Evolutionary conservation across 2,888 invertebrate species (phyloP), one percentile per base, ranked within the genome.

Genomic region (Camptogramma bilineatum): DNA sequence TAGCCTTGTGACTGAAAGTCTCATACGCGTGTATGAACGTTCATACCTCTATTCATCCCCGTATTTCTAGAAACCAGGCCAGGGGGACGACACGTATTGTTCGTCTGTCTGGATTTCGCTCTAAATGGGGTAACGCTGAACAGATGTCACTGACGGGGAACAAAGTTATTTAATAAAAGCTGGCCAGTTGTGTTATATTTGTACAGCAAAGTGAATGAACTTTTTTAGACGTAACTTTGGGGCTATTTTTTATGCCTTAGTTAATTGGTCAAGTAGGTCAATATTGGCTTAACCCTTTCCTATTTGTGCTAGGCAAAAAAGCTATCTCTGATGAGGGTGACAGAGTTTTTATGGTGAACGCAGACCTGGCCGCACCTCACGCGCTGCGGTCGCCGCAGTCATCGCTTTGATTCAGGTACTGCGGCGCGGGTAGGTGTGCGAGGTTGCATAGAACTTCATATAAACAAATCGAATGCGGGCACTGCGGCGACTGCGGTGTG

Each of bases 41-140:
- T 62, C 62, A 46, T 24, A 52, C 31, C 8, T 17, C 7, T 19
- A n/a, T 10, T 1, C 31, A n/a, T 13, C 21, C 42, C 39, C 31
- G 17, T 54, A n/a, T n/a, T n/a, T 48, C 2, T 34, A 13, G 21
- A 24, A 66, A 51, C 54, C 58, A 55, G 66, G 66, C 58, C 62
- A 62, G n/a, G 16, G 52, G 62, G 57, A 52, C 52, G 52, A 16
- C 65, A 52, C 53, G 48, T 54, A 61, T 65, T 66, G 66, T 66
- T 62, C 46, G 34, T 34, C 39, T 44, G 62, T 65, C 61, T 52
- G 61, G 60, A 34, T 31, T 39, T 51, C 56, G 39, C 65, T 34
- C 42, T 61, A 52, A 66, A 66, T 62, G 47, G 61, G 53, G 62
- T 52, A 46, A 18, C 48, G 54, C 54, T 9, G 17, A 54, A 52